Evolutionary conservation across 2,888 invertebrate genomes (phyloP).

Genomic region (Schrankia costaestrigalis): DNA sequence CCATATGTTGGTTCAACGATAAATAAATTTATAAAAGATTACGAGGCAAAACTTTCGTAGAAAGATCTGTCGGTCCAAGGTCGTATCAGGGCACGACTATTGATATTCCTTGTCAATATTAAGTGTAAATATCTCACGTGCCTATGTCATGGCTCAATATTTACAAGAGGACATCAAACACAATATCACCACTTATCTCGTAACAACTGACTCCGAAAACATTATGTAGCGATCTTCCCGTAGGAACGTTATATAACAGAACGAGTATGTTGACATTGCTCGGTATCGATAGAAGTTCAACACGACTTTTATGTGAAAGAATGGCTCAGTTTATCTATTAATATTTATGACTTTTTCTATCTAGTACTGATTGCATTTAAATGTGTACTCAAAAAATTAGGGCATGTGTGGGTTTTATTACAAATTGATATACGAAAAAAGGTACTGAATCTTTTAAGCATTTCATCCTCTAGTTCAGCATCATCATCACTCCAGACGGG

Average conservation of each 20-base stretch:
- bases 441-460: constrained; percentile 22
- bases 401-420: constrained; percentile 43
- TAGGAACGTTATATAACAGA: constrained; percentile 46
- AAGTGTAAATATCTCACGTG: constrained; percentile 75
- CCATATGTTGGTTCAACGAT: constrained; percentile 3
- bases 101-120: constrained; percentile 73
- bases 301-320: constrained; percentile 53
- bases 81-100: constrained; percentile 61
- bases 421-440: constrained; percentile 36
- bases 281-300: constrained; percentile 57
- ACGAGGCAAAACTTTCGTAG: constrained; percentile 37
- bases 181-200: constrained; percentile 77
- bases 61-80: constrained; percentile 56
- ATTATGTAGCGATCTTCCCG: constrained; percentile 57
- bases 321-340: constrained; percentile 49
- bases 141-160: constrained; percentile 70
- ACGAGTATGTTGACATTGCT: constrained; percentile 52
- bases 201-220: constrained; percentile 67
- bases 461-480: too few species aligned
- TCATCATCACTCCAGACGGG: too few species aligned
- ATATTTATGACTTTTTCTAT: constrained; percentile 56
- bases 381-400: constrained; percentile 40
- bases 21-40: constrained; percentile 18
- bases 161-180: constrained; percentile 71
- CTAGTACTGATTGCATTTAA: constrained; percentile 50